Evolutionary conservation across 1,140 invertebrate genomes (phyloP), one percentile per base, ranked within the genome.

Genomic region (Drosophila repleta): DNA sequence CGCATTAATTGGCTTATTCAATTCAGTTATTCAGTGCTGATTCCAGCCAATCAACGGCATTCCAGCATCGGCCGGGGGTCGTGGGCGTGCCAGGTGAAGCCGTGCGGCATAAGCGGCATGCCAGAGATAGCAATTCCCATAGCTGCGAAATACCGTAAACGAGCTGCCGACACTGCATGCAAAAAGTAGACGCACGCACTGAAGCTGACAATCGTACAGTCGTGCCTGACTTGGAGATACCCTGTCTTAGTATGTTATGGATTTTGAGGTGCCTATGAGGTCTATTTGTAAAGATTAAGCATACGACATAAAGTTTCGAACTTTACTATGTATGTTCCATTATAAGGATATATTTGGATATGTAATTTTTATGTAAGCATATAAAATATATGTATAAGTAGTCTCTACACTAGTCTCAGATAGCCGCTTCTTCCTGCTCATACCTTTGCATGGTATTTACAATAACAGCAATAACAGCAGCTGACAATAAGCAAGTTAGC

Each of bases 101-200:
- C 29, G 35, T 15, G 20, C 41, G 5, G 41, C 29, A 66, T 73
- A 58, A 76, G 71, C 64, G 74, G 74, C 69, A 87, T 66, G 70
- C 58, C 67, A 60, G 65, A 80, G 87, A 85, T 85, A 56, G 82
- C 82, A 58, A 8, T 17, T 17, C 17, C 15, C n/a, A 43, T 17
- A 17, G 39, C 67, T 68, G 67, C 60, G 49, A 81, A 85, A 87
- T 82, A 75, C 78, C 71, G 72, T 65, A 77, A 82, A 75, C 82
- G 71, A 78, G 74, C 74, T 82, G 78, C 77, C 82, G 70, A 58
- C 71, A 65, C 66, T 81, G 74, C 81, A 87, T 85, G 81, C 81
- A 75, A 68, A 60, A 37, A 51, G 4, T 24, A 45, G 48, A 26
- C 56, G 48, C 32, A 43, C 32, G 3, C 32, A 35, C 1, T 5